These are phyloP conservation scores for Poeciliopsis presidionis DNA, from an alignment of 2,797 vertebrate species.

Conservation along the genomic window DNA sequence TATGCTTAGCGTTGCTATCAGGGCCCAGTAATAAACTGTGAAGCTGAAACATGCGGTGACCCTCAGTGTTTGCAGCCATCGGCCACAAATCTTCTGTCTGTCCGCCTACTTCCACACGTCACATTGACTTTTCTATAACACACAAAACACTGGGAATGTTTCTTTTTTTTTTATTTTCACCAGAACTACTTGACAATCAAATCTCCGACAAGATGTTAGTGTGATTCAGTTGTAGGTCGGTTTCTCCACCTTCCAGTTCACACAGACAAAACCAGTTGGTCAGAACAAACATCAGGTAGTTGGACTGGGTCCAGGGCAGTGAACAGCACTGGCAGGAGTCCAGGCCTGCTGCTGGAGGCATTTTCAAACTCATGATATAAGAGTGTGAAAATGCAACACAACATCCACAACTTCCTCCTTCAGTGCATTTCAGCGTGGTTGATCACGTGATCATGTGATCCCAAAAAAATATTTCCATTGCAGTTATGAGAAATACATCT, in stretches of 20 bases:
- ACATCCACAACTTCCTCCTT: too few relatives aligned
- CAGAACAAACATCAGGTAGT: not conserved
- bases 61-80: slow-evolving; percentile 7
- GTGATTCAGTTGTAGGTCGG: not conserved
- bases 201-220: slow-evolving; percentile 6
- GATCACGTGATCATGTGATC: too few relatives aligned
- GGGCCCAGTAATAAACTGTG: slow-evolving; percentile 32
- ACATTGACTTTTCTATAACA: slow-evolving; percentile 27
- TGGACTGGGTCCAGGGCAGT: slow-evolving; percentile 7
- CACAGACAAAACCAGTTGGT: not conserved
- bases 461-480: too few relatives aligned
- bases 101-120: slow-evolving; percentile 17
- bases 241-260: slow-evolving; percentile 4
- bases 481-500: too few relatives aligned
- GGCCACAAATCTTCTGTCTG: slow-evolving; percentile 5
- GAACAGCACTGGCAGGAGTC: not conserved
- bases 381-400: not conserved
- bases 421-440: too few relatives aligned
- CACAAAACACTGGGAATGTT: slow-evolving; percentile 4
- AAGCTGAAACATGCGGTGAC: slow-evolving; percentile 31
- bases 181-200: slow-evolving; percentile 7
- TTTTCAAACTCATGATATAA: not conserved
- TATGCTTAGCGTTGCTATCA: slow-evolving; percentile 16
- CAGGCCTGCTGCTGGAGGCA: not conserved
- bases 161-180: slow-evolving; percentile 13